phyloP scores from a whole-genome alignment of 2,113 vertebrate genomes.

The Motacilla tschutschensis region DNA sequence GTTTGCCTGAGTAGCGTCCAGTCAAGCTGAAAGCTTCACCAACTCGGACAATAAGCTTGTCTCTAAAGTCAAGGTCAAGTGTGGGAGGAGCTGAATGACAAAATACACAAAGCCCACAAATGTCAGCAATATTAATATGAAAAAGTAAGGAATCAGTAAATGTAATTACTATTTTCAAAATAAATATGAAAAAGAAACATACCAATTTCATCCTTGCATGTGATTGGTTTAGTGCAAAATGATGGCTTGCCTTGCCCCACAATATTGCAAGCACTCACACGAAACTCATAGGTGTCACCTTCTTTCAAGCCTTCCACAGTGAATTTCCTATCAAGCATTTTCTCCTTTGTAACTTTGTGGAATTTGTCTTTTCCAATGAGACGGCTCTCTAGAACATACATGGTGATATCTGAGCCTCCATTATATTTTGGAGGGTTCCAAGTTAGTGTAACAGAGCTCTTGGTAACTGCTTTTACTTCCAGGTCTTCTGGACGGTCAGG shows the following conservation, averaged over 20 bases:
- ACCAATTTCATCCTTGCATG: conserved; percentile 95
- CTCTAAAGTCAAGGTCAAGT: conserved; percentile 94
- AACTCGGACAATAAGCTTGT: conserved; percentile 88
- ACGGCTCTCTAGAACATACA: conserved; percentile 91
- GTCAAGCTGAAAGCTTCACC: conserved; percentile 91
- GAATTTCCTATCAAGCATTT: conserved; percentile 87
- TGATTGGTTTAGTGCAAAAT: conserved; percentile 94
- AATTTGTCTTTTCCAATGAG: conserved; percentile 96
- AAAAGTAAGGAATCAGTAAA: not conserved
- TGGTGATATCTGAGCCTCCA: conserved; percentile 91
- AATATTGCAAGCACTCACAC: conserved; percentile 92
- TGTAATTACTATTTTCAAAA: not conserved
- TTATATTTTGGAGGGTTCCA: conserved; percentile 95
- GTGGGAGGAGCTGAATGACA: conserved; percentile 86
- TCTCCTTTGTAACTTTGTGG: conserved; percentile 86
- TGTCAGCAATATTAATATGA: conserved; percentile 8
- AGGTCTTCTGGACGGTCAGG: conserved; percentile 95
- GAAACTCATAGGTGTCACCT: conserved; percentile 93
- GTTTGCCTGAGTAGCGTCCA: conserved; percentile 92
- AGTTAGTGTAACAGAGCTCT: conserved; percentile 83
- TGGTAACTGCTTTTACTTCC: conserved; percentile 89
- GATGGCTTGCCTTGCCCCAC: conserved; percentile 94
- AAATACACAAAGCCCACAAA: not conserved
- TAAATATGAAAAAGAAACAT: conserved; percentile 42
- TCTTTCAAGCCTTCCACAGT: conserved; percentile 88